Conservation (phyloP, 2,113 vertebrate species). For the Vombatus ursinus region DNA sequence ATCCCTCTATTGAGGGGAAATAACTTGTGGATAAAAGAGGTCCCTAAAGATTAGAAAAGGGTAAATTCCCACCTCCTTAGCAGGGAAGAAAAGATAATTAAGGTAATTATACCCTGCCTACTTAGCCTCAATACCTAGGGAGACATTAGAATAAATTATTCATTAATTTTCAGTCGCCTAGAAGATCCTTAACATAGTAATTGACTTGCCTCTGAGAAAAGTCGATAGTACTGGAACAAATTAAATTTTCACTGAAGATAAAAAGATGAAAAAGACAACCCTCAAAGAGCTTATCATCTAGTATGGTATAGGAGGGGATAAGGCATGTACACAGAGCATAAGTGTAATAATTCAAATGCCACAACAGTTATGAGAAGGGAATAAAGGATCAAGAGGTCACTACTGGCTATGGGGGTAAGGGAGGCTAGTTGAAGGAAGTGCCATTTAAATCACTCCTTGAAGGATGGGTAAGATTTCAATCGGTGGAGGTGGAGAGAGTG, state of each 20-base stretch:
- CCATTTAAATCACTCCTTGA: not conserved
- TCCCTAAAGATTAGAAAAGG: not conserved
- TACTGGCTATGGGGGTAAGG: not conserved
- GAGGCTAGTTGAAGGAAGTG: not conserved
- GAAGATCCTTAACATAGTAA: not conserved
- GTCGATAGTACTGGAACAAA: not conserved
- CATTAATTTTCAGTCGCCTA: not conserved
- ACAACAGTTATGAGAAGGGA: not conserved
- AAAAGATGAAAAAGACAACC: not conserved
- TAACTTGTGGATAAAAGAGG: not conserved
- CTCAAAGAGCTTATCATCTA: not conserved
- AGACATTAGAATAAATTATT: constrained; percentile 1
- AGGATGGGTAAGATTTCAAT: not conserved
- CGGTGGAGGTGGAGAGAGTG: not conserved
- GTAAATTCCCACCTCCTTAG: not conserved
- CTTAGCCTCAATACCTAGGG: not conserved
- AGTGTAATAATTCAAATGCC: not conserved
- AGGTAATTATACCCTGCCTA: not conserved
- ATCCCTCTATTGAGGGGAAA: not conserved
- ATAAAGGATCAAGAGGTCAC: not conserved
- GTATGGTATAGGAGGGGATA: not conserved
- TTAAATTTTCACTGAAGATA: not conserved
- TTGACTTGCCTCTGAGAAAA: not conserved
- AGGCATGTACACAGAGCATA: not conserved
- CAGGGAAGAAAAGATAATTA: not conserved